Base-by-base conservation (phyloP, 2,113 vertebrate genomes). In the Nyctereutes procyonoides region DNA sequence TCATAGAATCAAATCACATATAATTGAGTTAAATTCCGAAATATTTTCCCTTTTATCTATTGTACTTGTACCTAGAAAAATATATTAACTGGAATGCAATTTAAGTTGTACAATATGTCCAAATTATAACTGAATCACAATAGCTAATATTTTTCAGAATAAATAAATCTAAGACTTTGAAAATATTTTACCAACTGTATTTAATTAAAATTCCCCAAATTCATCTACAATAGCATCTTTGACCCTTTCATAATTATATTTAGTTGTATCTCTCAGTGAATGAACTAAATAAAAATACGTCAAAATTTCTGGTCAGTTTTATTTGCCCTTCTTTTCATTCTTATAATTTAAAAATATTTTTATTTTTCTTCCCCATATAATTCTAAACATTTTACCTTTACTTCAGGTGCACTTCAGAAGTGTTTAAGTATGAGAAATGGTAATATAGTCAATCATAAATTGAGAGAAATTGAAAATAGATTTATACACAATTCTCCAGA, bases 1-100 rank as follows among this genome's bases (percentile, higher is more conserved):
- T 94, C 60, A 79, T 74, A 84, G 26, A 96, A 86, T 95, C 65
- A 79, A 55, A 60, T 87, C 48, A n/a, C 62, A 79, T 89, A n/a
- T 80, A 92, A 82, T 19, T 86, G 22, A 95, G 55, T 80, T 77
- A 83, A 86, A 93, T 58, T 93, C 83, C 84, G 8, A 93, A 96
- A 93, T 93, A 74, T 88, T 95, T 97, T 96, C 24, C 3, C 10
- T 90, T 88, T 96, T 86, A 62, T 15, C 17, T 90, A 43, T 48
- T 76, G 51, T 90, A 89, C 69, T 14, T 58, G 15, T 53, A 65
- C 14, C 13, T 87, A 79, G 43, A 79, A 95, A 95, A 92, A 82
- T 35, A 86, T 1, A 73, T 53, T 73, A 60, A 80, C 13, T 55
- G 7, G 62, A 87, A 69, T 89, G 10, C 7, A 90, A 76, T 55